These are phyloP conservation scores for Heliconius erato DNA, from an alignment of 2,888 invertebrate genomes.

Conservation along the genomic window DNA sequence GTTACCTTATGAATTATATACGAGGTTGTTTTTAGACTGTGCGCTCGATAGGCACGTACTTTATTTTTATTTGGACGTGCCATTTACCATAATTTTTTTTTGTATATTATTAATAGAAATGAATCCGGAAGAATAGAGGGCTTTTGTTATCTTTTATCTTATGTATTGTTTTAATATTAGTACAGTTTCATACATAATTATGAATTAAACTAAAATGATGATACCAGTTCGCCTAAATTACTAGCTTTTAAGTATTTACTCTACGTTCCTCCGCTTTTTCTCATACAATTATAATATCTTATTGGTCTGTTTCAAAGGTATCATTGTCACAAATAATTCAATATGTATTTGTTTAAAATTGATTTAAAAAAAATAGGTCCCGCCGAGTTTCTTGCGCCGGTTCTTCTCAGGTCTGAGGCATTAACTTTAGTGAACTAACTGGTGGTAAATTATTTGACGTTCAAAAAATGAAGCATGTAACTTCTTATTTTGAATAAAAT, in stretches of 20 bases:
- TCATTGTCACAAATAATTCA: too few species aligned
- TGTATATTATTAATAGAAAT: not conserved
- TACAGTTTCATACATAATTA: not conserved
- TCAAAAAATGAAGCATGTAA: too few species aligned
- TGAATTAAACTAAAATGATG: not conserved
- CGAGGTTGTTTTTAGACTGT: slow-evolving; percentile 57
- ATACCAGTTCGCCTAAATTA: not conserved
- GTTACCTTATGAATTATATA: slow-evolving; percentile 61
- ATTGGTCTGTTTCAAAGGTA: too few species aligned
- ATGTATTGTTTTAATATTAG: not conserved
- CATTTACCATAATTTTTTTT: too few species aligned
- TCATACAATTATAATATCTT: slow-evolving; percentile 6
- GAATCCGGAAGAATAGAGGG: not conserved
- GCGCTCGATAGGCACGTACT: slow-evolving; percentile 42
- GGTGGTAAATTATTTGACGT: too few species aligned
- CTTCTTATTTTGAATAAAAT: too few species aligned
- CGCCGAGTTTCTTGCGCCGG: too few species aligned
- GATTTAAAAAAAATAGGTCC: too few species aligned
- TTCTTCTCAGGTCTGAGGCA: too few species aligned
- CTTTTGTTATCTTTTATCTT: not conserved
- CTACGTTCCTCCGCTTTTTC: not conserved
- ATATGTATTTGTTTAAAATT: too few species aligned
- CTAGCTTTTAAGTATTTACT: not conserved
- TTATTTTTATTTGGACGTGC: slow-evolving; percentile 34
- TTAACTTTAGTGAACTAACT: too few species aligned